phyloP scores from a whole-genome alignment of 2,113 vertebrate species.

The Otus sunia region DNA sequence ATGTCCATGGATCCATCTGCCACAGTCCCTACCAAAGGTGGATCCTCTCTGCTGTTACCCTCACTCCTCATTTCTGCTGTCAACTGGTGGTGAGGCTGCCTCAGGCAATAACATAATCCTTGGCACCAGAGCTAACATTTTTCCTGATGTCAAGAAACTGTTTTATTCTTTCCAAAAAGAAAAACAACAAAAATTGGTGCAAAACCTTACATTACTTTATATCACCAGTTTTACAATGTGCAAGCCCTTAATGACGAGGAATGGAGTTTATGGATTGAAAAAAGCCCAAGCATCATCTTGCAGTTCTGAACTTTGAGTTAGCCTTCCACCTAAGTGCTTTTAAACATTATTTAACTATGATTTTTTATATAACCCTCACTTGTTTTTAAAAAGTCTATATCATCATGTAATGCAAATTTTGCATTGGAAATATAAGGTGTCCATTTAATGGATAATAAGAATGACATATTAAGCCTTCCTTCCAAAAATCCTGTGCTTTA shows the following conservation, averaged over 20 bases:
- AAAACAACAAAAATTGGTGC: background rate
- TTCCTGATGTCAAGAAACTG: background rate
- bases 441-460: background rate
- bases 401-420: background rate
- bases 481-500: background rate
- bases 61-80: background rate
- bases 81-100: background rate
- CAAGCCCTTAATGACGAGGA: rapidly evolving
- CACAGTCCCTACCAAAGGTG: background rate
- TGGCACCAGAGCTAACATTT: background rate
- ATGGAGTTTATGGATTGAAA: background rate
- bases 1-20: no score
- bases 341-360: background rate
- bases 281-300: background rate
- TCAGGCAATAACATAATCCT: background rate
- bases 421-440: background rate
- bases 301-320: background rate
- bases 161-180: background rate
- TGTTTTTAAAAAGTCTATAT: background rate
- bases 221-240: background rate
- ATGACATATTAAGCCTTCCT: background rate
- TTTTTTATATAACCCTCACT: background rate
- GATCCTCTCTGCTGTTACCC: background rate
- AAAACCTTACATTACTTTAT: background rate
- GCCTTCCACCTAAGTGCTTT: background rate